These are phyloP conservation scores for Menidia beryllina DNA, from an alignment of 2,113 vertebrate species.

Conservation along the genomic window DNA sequence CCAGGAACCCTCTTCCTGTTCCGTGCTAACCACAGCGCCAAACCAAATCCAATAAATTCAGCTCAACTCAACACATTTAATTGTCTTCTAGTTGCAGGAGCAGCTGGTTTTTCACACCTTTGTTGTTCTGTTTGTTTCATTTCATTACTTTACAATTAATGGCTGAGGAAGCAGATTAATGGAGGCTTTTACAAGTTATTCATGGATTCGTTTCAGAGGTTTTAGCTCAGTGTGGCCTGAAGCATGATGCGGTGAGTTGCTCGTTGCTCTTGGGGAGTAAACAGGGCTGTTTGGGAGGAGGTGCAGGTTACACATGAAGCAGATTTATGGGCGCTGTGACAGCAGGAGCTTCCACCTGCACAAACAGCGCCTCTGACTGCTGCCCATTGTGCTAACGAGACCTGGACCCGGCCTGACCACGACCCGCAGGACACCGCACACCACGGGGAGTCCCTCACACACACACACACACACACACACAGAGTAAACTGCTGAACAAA, in stretches of 20 bases:
- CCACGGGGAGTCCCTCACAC: background rate
- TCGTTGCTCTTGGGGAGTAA: conserved; percentile 22
- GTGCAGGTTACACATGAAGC: conserved; percentile 58
- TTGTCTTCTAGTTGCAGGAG: no score
- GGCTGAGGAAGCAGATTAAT: no score
- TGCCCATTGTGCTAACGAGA: conserved; percentile 90
- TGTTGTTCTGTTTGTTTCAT: no score
- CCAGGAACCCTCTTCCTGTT: no score
- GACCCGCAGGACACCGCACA: background rate
- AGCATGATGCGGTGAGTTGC: background rate
- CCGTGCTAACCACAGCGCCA: no score
- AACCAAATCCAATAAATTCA: no score
- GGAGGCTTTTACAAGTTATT: no score
- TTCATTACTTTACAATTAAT: no score
- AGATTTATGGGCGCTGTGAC: conserved; percentile 90
- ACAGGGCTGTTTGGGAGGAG: conserved; percentile 42
- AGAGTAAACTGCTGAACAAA: background rate
- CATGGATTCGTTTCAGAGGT: no score
- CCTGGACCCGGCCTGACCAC: conserved; percentile 25
- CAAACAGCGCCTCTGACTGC: conserved; percentile 88
- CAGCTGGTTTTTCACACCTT: no score
- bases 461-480: background rate
- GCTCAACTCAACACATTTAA: no score
- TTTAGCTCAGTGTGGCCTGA: no score
- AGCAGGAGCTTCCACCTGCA: conserved; percentile 88